Evolutionary conservation across 92 coral and sea anemone species (phyloP).

Genomic region (Actinernus sp.): DNA sequence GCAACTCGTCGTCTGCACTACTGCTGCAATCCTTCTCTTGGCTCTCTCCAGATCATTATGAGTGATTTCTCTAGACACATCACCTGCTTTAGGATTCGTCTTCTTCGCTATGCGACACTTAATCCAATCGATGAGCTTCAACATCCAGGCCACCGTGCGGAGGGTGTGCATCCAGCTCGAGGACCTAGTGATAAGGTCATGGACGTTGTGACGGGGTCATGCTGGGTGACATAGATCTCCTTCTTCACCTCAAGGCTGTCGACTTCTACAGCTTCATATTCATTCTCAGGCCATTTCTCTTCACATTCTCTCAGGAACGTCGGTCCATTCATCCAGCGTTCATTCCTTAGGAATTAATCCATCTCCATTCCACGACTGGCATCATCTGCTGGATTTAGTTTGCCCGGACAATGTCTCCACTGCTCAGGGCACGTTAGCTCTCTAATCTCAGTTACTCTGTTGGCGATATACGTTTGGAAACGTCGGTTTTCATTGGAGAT

Average conservation of each 20-base stretch:
- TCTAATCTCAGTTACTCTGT: conserved; percentile 61
- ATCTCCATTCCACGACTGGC: conserved; percentile 59
- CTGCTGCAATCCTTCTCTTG: conserved; percentile 4
- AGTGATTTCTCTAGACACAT: conserved; percentile 2
- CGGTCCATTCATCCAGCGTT: conserved; percentile 72
- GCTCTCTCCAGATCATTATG: conserved; percentile 45
- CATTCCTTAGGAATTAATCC: conserved; percentile 35
- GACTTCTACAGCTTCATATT: neutral
- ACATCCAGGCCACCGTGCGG: conserved; percentile 35
- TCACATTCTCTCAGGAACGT: conserved; percentile 31
- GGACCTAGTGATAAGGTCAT: too few species aligned
- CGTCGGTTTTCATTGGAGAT: conserved; percentile 56
- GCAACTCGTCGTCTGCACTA: conserved; percentile 42
- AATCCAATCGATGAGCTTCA: conserved; percentile 47
- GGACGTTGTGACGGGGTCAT: too few species aligned
- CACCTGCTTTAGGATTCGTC: neutral
- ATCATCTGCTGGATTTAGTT: conserved; percentile 71
- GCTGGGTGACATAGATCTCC: too few species aligned
- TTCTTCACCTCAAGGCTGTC: too few species aligned
- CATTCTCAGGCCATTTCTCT: conserved; percentile 71
- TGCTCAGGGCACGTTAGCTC: conserved; percentile 45
- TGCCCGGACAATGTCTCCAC: conserved; percentile 77
- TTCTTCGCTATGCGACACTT: neutral
- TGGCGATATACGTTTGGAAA: conserved; percentile 73
- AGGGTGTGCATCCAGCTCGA: conserved; percentile 44